Conservation (phyloP, 2,888 invertebrate species). For the Agrypnus murinus region DNA sequence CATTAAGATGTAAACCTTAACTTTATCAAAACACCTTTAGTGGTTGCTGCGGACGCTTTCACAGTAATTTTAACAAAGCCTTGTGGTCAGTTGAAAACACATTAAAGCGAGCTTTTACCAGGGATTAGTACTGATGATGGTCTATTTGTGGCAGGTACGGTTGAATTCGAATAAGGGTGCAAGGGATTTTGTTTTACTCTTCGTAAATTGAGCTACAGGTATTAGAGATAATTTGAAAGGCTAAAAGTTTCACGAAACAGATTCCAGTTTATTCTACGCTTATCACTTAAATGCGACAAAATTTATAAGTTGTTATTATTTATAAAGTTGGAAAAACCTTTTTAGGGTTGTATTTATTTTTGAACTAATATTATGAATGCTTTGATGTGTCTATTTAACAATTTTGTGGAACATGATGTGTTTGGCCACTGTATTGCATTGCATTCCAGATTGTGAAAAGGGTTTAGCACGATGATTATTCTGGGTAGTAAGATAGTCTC, state of each 20-base stretch:
- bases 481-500: too few species aligned
- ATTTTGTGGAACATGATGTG: neutral
- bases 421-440: neutral
- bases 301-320: too few species aligned
- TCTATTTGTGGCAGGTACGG: slow-evolving; percentile 17
- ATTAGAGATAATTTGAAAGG: neutral
- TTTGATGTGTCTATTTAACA: too few species aligned
- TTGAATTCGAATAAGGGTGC: slow-evolving; percentile 11
- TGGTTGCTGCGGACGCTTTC: slow-evolving; percentile 5
- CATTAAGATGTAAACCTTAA: neutral
- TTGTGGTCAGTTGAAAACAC: slow-evolving; percentile 14
- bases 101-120: slow-evolving; percentile 8
- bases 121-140: slow-evolving; percentile 23
- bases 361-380: too few species aligned
- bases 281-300: too few species aligned
- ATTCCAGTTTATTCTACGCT: too few species aligned
- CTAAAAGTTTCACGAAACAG: neutral
- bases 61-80: slow-evolving; percentile 18
- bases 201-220: slow-evolving; percentile 6
- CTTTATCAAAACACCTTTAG: neutral
- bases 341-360: too few species aligned
- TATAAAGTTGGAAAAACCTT: too few species aligned
- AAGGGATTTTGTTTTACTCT: slow-evolving; percentile 2
- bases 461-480: too few species aligned
- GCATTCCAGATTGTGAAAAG: neutral